phyloP scores from a whole-genome alignment of 2,888 invertebrate genomes.

The Drosophila stalkeri region DNA sequence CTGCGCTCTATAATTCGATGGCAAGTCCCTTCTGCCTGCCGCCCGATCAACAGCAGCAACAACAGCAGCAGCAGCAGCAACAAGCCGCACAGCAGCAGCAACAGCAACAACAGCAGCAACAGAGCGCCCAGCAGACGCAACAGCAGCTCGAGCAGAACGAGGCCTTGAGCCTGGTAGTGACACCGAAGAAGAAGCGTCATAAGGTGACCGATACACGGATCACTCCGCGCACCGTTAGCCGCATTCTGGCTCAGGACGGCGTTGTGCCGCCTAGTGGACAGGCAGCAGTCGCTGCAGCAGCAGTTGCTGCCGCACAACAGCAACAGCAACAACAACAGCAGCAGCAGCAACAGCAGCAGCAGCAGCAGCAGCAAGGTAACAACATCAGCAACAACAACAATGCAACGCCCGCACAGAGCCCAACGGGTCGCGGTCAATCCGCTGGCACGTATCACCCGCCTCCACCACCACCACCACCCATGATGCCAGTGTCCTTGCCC shows the following conservation, averaged over 20 bases:
- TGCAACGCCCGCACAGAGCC: constrained; percentile 86
- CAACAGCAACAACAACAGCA: constrained; percentile 55
- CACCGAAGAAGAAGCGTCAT: constrained; percentile 97
- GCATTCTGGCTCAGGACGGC: constrained; percentile 93
- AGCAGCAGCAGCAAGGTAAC: constrained; percentile 68
- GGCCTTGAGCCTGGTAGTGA: constrained; percentile 96
- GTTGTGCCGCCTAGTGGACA: constrained; percentile 87
- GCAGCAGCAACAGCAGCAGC: constrained; percentile 57
- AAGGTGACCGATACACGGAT: constrained; percentile 98
- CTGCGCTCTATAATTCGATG: constrained; percentile 89
- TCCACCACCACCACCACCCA: constrained; percentile 90
- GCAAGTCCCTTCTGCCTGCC: constrained; percentile 88
- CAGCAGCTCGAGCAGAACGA: constrained; percentile 94
- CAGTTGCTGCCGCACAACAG: constrained; percentile 85
- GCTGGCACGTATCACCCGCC: constrained; percentile 80
- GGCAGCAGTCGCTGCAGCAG: constrained; percentile 51
- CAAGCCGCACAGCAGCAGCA: constrained; percentile 89
- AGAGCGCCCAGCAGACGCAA: constrained; percentile 87
- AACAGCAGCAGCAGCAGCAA: constrained; percentile 88
- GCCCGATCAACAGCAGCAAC: constrained; percentile 87
- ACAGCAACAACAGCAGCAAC: constrained; percentile 88
- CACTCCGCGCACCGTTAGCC: constrained; percentile 95
- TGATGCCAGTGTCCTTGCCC: constrained; percentile 95
- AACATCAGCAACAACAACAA: constrained; percentile 61
- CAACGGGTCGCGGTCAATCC: constrained; percentile 89